Percentiles rank a stretch among this genome's conserved stretches.
Conservation (phyloP, 2,797 vertebrate species). For the Nasua narica region DNA sequence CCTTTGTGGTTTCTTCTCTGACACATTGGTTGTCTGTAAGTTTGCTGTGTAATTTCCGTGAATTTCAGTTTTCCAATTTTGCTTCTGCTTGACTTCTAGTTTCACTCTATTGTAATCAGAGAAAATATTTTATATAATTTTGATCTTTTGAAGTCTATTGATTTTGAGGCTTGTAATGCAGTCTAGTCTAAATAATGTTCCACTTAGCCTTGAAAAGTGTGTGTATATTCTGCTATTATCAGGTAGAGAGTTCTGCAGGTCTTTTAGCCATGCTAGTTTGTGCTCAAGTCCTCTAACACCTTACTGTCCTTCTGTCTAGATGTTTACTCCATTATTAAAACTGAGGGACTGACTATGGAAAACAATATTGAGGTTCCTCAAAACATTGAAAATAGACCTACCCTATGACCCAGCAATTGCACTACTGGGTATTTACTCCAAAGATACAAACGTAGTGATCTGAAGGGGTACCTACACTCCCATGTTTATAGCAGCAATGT, state of each 20-base stretch:
- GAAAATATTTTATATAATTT: background rate
- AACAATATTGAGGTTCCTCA: too few species aligned
- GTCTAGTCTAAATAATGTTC: background rate
- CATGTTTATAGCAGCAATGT: too few species aligned
- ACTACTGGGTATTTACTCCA: too few species aligned
- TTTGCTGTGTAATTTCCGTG: background rate
- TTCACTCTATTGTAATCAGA: background rate
- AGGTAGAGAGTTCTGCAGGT: background rate
- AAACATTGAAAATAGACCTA: too few species aligned
- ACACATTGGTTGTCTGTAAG: background rate
- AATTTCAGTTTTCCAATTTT: background rate
- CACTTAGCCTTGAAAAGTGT: background rate
- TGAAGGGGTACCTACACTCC: too few species aligned
- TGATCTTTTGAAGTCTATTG: background rate
- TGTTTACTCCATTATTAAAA: background rate
- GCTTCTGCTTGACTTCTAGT: background rate
- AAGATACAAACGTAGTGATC: too few species aligned
- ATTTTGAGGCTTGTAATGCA: background rate
- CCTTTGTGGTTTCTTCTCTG: background rate
- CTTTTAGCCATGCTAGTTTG: background rate
- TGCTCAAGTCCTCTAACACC: background rate
- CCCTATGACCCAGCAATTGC: too few species aligned
- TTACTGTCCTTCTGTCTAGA: background rate
- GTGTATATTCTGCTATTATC: background rate
- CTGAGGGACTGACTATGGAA: background rate